Evolutionary conservation across 2,797 vertebrate species (phyloP).

Genomic region (Manis crassicaudata): DNA sequence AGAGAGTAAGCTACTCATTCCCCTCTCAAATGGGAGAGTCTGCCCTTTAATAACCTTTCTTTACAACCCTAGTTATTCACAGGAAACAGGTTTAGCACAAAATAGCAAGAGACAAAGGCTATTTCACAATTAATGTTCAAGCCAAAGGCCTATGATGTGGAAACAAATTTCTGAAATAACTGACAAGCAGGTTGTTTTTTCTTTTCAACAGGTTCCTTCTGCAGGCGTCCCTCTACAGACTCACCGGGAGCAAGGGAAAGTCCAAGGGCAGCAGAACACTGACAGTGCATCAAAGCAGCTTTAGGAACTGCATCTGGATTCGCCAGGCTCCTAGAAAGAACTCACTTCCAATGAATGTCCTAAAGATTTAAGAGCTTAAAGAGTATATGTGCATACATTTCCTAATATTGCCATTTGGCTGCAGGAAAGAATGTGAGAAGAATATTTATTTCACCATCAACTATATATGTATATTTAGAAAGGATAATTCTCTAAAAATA

Average conservation of each 20-base stretch:
- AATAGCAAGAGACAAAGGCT: constrained; percentile 45
- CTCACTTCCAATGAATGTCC: not conserved
- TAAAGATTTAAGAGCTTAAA: constrained; percentile 9
- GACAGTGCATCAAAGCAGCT: not conserved
- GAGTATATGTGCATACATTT: not conserved
- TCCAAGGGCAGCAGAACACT: not conserved
- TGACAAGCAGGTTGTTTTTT: constrained; percentile 40
- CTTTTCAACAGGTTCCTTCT: constrained; percentile 24
- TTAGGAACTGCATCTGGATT: constrained; percentile 5
- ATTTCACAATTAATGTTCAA: constrained; percentile 57
- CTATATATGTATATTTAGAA: not conserved
- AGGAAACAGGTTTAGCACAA: constrained; percentile 43
- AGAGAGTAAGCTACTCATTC: not conserved
- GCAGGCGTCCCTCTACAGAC: constrained; percentile 22
- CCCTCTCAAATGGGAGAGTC: not conserved
- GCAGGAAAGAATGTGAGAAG: not conserved
- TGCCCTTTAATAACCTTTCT: constrained; percentile 7
- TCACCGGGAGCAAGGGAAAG: constrained; percentile 31
- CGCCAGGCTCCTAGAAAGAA: constrained; percentile 24
- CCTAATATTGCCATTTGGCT: not conserved
- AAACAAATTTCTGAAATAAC: constrained; percentile 61
- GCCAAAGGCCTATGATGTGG: not conserved
- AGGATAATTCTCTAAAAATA: constrained; percentile 18
- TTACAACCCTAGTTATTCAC: constrained; percentile 34
- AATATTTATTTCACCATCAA: not conserved